Evolutionary conservation across 2,888 invertebrate species (phyloP).

Genomic region (Amphiduros pacificus): DNA sequence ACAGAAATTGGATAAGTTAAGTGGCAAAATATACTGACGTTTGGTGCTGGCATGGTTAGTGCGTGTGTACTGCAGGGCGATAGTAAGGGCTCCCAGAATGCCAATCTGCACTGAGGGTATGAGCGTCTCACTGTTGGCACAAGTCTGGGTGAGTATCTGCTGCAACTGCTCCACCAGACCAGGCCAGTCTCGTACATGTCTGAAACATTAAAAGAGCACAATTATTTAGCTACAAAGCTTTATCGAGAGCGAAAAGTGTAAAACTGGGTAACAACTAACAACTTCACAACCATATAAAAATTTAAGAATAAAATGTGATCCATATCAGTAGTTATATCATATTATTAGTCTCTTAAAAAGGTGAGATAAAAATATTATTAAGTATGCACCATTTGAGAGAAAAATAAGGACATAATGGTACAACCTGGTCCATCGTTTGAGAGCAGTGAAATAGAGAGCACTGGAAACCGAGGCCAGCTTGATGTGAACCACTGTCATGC

Average conservation of each 20-base stretch:
- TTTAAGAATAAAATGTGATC: too few species aligned
- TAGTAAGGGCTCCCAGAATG: slow-evolving; percentile 41
- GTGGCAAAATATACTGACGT: too few species aligned
- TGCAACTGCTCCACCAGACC: slow-evolving; percentile 34
- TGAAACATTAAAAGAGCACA: slow-evolving; percentile 22
- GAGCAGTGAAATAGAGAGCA: slow-evolving; percentile 48
- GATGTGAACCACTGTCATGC: slow-evolving; percentile 38
- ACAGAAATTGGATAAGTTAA: too few species aligned
- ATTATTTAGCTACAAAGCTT: too few species aligned
- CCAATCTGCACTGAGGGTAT: slow-evolving; percentile 53
- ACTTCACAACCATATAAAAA: too few species aligned
- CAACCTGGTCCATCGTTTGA: slow-evolving; percentile 50
- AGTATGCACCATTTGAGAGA: too few species aligned
- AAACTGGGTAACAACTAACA: neutral
- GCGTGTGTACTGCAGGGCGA: slow-evolving; percentile 40
- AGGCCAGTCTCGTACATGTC: slow-evolving; percentile 29
- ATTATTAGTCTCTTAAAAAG: too few species aligned
- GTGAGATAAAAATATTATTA: too few species aligned
- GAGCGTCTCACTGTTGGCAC: slow-evolving; percentile 39
- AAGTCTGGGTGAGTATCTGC: slow-evolving; percentile 36
- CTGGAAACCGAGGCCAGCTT: slow-evolving; percentile 50
- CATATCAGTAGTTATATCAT: too few species aligned
- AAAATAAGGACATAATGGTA: slow-evolving; percentile 6
- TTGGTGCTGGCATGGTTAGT: too few species aligned
- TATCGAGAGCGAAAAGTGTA: neutral